Evolutionary conservation across 53 echinoderm and acorn worm species (phyloP).

Genomic region (Pentamera pediparva): DNA sequence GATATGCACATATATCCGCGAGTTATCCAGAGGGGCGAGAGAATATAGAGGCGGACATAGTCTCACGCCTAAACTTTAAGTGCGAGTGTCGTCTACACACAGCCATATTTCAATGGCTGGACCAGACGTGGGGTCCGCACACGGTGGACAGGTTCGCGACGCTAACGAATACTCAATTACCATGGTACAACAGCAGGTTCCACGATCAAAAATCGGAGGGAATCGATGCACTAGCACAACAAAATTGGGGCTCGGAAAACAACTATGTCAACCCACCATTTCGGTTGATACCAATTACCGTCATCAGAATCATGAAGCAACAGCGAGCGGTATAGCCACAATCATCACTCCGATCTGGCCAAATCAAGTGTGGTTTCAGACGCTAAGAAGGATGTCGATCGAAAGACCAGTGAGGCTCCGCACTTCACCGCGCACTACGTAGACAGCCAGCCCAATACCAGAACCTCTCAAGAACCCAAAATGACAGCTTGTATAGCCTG

Average conservation of each 20-base stretch:
- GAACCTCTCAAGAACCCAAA: neutral
- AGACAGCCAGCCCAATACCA: neutral
- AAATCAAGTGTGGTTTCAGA: neutral
- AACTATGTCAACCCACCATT: conserved; percentile 44
- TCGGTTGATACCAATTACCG: conserved; percentile 9
- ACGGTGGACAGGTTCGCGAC: conserved; percentile 33
- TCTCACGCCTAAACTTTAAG: conserved; percentile 14
- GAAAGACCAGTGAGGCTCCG: neutral
- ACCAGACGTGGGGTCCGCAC: conserved; percentile 40
- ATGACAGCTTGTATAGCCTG: neutral
- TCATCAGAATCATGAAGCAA: neutral
- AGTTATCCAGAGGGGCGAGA: conserved; percentile 6
- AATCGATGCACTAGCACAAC: conserved; percentile 41
- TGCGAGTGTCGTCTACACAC: conserved; percentile 30
- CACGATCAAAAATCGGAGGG: conserved; percentile 30
- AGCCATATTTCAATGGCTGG: conserved; percentile 13
- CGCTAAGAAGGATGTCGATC: neutral
- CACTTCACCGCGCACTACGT: neutral
- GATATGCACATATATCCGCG: neutral
- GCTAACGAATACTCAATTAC: neutral
- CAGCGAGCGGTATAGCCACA: neutral
- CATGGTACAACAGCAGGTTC: conserved; percentile 44
- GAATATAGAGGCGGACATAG: conserved; percentile 26
- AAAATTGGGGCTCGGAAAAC: conserved; percentile 29
- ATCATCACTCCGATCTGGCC: neutral